These are phyloP conservation scores for Pachypeltis micranthus DNA, from an alignment of 1,140 invertebrate species.

Conservation along the genomic window DNA sequence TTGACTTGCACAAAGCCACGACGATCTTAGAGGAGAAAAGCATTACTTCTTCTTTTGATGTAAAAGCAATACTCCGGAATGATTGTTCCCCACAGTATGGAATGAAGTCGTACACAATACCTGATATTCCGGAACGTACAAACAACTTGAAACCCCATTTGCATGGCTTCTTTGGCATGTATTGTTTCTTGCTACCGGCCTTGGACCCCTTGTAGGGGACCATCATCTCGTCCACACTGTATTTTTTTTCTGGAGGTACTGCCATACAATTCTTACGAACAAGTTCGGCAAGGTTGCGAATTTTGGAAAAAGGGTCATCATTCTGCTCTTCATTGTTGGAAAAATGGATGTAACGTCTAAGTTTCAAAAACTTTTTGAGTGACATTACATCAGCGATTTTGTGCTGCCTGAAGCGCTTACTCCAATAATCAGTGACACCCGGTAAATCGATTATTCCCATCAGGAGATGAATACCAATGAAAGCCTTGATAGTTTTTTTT, in stretches of 20 bases:
- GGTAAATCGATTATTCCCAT: background rate
- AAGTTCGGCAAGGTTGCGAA: background rate
- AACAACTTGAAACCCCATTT: too few relatives aligned
- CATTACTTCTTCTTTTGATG: constrained; percentile 19
- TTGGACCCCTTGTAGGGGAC: background rate
- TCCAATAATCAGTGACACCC: background rate
- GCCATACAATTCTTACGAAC: background rate
- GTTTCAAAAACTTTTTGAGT: background rate
- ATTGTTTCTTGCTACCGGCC: too few relatives aligned
- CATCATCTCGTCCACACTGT: background rate
- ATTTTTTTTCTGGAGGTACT: background rate
- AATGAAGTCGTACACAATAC: too few relatives aligned
- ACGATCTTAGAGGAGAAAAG: constrained; percentile 31
- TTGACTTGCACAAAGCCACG: constrained; percentile 28
- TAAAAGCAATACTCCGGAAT: too few relatives aligned
- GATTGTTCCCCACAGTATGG: too few relatives aligned
- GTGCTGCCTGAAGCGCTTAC: background rate
- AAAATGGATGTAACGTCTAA: background rate
- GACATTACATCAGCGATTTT: background rate
- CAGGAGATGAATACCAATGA: background rate
- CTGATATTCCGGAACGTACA: too few relatives aligned
- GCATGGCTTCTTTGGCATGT: too few relatives aligned
- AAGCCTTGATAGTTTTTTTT: background rate
- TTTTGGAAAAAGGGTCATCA: background rate
- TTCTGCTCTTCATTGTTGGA: background rate